These are phyloP conservation scores for Lycaena phlaeas DNA, from an alignment of 2,888 invertebrate species.

Conservation along the genomic window DNA sequence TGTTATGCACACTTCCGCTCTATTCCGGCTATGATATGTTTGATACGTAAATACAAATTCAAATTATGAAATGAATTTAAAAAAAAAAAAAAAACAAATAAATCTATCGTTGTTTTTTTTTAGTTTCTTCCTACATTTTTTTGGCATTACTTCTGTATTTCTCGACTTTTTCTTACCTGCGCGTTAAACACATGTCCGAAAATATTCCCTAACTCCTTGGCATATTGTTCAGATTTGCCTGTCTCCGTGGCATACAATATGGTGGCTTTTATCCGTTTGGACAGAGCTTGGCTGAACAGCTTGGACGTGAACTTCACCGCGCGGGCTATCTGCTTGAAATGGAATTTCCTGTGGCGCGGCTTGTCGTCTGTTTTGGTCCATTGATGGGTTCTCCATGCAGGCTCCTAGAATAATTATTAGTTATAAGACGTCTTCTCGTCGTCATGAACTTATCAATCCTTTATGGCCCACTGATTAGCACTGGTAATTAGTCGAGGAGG, in stretches of 20 bases:
- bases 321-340: conserved; percentile 95
- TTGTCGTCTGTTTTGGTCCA: conserved; percentile 82
- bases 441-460: too few species aligned
- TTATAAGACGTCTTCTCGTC: too few species aligned
- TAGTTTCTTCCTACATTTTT: too few species aligned
- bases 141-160: too few species aligned
- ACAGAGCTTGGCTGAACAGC: conserved; percentile 92
- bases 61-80: too few species aligned
- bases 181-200: conserved; percentile 96
- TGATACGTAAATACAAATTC: too few species aligned
- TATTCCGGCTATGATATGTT: too few species aligned
- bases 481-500: too few species aligned
- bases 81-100: too few species aligned
- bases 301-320: conserved; percentile 98
- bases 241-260: conserved; percentile 96
- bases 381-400: conserved; percentile 91
- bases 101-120: too few species aligned
- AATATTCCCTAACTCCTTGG: conserved; percentile 89
- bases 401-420: conserved; percentile 71
- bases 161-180: conserved; percentile 79
- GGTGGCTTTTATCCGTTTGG: conserved; percentile 94
- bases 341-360: conserved; percentile 85
- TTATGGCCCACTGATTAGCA: too few species aligned
- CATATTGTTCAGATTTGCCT: conserved; percentile 95
- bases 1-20: too few species aligned